Percentiles rank a stretch among this genome's conserved stretches.
These are phyloP conservation scores for Lanius collurio DNA, from an alignment of 2,113 vertebrate genomes.

Conservation along the genomic window DNA sequence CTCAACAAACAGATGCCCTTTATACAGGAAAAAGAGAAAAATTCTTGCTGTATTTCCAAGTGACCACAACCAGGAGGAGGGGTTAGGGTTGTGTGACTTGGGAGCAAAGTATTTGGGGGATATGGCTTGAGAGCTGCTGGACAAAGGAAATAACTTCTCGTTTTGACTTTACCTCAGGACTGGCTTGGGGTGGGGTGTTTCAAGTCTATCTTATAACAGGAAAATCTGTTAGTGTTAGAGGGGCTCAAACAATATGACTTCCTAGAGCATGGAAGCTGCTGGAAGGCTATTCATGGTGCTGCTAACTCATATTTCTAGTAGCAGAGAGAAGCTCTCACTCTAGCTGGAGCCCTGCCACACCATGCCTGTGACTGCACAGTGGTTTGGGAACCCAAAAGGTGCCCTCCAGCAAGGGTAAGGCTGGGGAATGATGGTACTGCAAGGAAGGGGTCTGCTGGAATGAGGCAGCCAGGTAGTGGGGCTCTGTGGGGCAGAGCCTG, in stretches of 20 bases:
- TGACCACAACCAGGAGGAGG: neutral
- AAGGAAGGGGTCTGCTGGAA: neutral
- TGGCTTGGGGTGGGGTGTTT: neutral
- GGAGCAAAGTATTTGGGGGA: neutral
- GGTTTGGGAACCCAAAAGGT: neutral
- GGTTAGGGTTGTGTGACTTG: neutral
- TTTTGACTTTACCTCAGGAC: neutral
- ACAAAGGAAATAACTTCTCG: neutral
- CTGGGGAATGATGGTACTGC: neutral
- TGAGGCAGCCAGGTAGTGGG: neutral
- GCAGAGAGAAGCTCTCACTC: slow-evolving; percentile 26
- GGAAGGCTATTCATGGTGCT: slow-evolving; percentile 52
- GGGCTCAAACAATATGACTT: slow-evolving; percentile 17
- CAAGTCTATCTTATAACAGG: neutral
- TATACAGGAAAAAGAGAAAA: neutral
- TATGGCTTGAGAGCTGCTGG: neutral
- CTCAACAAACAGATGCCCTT: neutral
- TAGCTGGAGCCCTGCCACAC: slow-evolving; percentile 40
- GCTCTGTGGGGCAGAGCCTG: neutral
- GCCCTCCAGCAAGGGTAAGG: neutral
- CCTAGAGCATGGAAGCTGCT: slow-evolving; percentile 39
- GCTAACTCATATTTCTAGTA: slow-evolving; percentile 57
- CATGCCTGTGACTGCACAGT: neutral
- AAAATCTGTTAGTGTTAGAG: neutral
- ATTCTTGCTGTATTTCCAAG: neutral